Base-by-base conservation (phyloP, 2,888 invertebrate species). In the Athalia rosae region DNA sequence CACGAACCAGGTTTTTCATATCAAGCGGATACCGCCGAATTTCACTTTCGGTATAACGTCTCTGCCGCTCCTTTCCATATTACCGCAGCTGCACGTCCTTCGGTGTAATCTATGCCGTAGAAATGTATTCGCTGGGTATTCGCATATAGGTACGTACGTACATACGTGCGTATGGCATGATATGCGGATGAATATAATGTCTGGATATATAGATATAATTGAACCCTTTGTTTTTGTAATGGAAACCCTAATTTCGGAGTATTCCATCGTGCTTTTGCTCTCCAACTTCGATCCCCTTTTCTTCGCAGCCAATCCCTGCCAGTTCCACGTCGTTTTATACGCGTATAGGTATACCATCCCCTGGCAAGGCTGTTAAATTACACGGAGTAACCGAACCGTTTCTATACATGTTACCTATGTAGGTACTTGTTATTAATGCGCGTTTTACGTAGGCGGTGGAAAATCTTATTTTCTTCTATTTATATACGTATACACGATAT, bases 171-270 rank as follows among this genome's bases (percentile, higher is more conserved):
- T 28, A 71, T 71, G 13, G 28, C 6, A 28, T 9, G 1, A 28
- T 71, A 9, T n/a, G 4, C 9, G 48, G 8, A 13, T 45, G 45
- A 9, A 43, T 58, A 61, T 47, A 45, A 43, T n/a, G 45, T 7
- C 45, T 41, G 71, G 13, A 58, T n/a, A 71, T 53, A 28, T n/a
- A 53, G 9, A n/a, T 63, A 9, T 58, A 74, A 74, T 62, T 28
- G 13, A 74, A 61, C 74, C 74, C 74, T 74, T 74, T 62, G 74
- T 62, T 61, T 74, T 74, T 62, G 61, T 62, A 74, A 62, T 48
- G 48, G 59, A 47, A 74, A 62, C 61, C 74, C 74, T 62, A 74
- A 74, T 48, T 28, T 74, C 48, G 48, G n/a, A 74, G 58, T 61
- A 3, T 43, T 48, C 28, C 41, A 43, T 59, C 47, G 28, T 74